These are phyloP conservation scores for Pholis gunnellus DNA, from an alignment of 2,113 vertebrate species.

Conservation along the genomic window DNA sequence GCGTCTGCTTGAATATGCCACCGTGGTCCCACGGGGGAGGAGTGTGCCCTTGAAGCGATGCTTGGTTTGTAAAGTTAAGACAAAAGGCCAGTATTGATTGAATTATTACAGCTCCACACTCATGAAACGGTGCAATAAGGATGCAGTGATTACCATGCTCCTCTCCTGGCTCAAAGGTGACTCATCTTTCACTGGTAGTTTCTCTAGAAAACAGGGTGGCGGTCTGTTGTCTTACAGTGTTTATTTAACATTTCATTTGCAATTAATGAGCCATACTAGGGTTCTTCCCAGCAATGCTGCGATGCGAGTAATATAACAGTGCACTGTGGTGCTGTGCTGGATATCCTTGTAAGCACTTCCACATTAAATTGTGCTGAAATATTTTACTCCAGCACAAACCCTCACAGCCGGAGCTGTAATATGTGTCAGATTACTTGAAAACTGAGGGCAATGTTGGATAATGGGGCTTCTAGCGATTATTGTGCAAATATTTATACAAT, in stretches of 20 bases:
- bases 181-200: conserved; percentile 39
- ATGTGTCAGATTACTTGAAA: conserved; percentile 19
- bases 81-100: conserved; percentile 65
- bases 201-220: conserved; percentile 29
- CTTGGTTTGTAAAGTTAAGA: conserved; percentile 66
- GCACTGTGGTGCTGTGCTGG: neutral
- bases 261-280: conserved; percentile 43
- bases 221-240: conserved; percentile 25
- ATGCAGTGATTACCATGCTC: conserved; percentile 50
- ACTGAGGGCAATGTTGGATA: conserved; percentile 26
- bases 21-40: conserved; percentile 1
- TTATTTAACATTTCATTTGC: conserved; percentile 59
- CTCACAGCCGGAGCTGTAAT: conserved; percentile 13
- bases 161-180: conserved; percentile 53
- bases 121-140: conserved; percentile 28
- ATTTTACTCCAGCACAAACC: conserved; percentile 33
- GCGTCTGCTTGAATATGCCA: conserved; percentile 42
- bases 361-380: conserved; percentile 45
- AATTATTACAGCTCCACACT: conserved; percentile 47
- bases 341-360: conserved; percentile 29
- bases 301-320: conserved; percentile 15
- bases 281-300: conserved; percentile 18
- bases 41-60: conserved; percentile 59
- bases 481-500: conserved; percentile 23
- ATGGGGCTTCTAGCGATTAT: conserved; percentile 37